These are phyloP conservation scores for Drosophila falleni DNA, from an alignment of 2,888 invertebrate species.

Conservation along the genomic window DNA sequence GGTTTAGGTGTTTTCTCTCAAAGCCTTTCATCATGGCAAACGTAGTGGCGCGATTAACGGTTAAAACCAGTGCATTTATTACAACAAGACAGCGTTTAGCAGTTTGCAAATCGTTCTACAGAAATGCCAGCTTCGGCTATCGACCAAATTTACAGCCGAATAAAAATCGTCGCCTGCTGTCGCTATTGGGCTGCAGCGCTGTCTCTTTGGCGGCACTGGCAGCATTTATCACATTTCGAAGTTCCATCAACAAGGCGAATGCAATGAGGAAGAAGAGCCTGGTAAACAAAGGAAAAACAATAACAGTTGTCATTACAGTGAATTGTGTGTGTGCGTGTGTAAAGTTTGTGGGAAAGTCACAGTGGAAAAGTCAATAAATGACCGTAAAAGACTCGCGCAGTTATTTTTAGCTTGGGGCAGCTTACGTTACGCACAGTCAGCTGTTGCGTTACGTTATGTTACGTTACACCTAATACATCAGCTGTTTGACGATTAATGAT, in stretches of 20 bases:
- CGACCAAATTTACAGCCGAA: slow-evolving; percentile 33
- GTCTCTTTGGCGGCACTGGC: slow-evolving; percentile 59
- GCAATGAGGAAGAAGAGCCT: slow-evolving; percentile 62
- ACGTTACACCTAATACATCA: slow-evolving; percentile 37
- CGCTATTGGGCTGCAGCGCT: slow-evolving; percentile 54
- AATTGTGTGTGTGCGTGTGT: not conserved
- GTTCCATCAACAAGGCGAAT: slow-evolving; percentile 50
- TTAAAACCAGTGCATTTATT: slow-evolving; percentile 53
- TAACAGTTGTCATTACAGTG: not conserved
- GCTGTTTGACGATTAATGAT: slow-evolving; percentile 50
- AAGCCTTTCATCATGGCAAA: slow-evolving; percentile 54
- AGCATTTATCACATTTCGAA: slow-evolving; percentile 58
- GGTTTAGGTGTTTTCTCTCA: slow-evolving; percentile 39
- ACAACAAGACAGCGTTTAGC: slow-evolving; percentile 33
- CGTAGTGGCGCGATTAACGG: slow-evolving; percentile 55
- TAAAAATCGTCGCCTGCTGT: slow-evolving; percentile 34
- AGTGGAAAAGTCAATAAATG: slow-evolving; percentile 73
- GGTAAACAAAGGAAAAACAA: slow-evolving; percentile 45
- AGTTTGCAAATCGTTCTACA: slow-evolving; percentile 35
- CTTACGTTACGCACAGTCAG: slow-evolving; percentile 44
- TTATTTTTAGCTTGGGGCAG: slow-evolving; percentile 79
- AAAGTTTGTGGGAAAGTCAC: not conserved
- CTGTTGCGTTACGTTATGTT: slow-evolving; percentile 28
- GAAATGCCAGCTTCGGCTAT: slow-evolving; percentile 29
- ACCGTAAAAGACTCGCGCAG: slow-evolving; percentile 75